Conservation (phyloP, 2,797 vertebrate species). For the Distichodus sexfasciatus region DNA sequence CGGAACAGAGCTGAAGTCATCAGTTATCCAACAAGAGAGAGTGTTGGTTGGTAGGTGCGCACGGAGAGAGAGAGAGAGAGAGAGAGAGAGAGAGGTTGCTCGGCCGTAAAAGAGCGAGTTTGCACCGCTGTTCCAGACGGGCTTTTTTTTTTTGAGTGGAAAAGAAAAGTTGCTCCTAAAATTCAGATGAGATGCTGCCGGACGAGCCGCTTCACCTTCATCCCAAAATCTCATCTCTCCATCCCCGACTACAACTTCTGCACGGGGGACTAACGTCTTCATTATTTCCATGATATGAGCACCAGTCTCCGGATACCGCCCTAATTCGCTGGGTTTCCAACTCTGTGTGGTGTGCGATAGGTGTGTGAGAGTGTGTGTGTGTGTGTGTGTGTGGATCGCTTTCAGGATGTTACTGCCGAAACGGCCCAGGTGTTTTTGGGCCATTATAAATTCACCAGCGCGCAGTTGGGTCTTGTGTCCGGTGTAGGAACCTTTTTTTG, state of each 20-base stretch:
- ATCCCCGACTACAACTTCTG: no score
- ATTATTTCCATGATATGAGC: slow-evolving; percentile 51
- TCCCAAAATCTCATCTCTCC: no score
- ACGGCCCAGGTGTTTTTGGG: slow-evolving; percentile 78
- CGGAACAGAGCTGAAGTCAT: slow-evolving; percentile 73
- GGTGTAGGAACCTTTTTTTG: slow-evolving; percentile 70
- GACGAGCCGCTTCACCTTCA: no score
- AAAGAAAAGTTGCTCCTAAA: no score
- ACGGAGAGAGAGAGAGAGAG: slow-evolving; percentile 19
- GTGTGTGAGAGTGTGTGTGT: no score
- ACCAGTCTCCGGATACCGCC: slow-evolving; percentile 40
- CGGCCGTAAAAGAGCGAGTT: slow-evolving; percentile 34
- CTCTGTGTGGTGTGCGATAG: no score
- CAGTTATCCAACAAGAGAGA: slow-evolving; percentile 65
- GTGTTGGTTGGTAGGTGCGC: slow-evolving; percentile 50
- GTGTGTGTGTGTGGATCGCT: slow-evolving; percentile 67
- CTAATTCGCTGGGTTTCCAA: no score
- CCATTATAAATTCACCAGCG: slow-evolving; percentile 66
- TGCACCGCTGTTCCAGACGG: slow-evolving; percentile 8
- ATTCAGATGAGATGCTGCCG: no score
- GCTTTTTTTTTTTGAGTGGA: slow-evolving; percentile 29
- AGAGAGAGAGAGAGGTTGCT: slow-evolving; percentile 39
- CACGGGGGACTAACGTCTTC: slow-evolving; percentile 59
- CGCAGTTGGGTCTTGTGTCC: slow-evolving; percentile 69
- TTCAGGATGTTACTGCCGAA: slow-evolving; percentile 78